Percentiles rank a stretch among this genome's conserved stretches.
Conservation (phyloP, 2,797 vertebrate genomes). For the Ctenochaetus hawaiiensis region DNA sequence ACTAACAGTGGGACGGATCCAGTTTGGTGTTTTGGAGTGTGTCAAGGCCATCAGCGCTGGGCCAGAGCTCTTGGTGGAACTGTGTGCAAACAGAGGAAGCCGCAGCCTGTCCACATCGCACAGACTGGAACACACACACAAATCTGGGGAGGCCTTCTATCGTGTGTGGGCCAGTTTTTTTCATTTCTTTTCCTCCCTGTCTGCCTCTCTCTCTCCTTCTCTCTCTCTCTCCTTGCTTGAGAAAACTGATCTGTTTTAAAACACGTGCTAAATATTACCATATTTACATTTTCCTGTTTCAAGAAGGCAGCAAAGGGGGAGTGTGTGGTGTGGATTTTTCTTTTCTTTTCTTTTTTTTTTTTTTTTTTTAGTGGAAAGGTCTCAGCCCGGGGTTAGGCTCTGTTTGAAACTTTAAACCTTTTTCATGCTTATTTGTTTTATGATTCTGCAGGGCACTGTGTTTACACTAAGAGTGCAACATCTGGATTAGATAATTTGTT, state of each 20-base stretch:
- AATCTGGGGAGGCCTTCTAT: constrained; percentile 81
- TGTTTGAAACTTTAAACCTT: constrained; percentile 93
- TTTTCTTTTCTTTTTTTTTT: constrained; percentile 50
- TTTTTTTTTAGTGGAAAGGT: constrained; percentile 82
- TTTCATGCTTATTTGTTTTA: constrained; percentile 98
- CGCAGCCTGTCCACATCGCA: constrained; percentile 77
- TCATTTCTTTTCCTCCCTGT: constrained; percentile 71
- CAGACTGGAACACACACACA: constrained; percentile 81
- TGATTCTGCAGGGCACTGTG: constrained; percentile 92
- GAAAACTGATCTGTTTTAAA: constrained; percentile 90
- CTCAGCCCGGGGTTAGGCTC: constrained; percentile 83
- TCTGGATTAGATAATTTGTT: constrained; percentile 99
- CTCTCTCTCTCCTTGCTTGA: constrained; percentile 76
- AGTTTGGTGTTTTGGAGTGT: constrained; percentile 76
- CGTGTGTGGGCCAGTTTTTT: constrained; percentile 86
- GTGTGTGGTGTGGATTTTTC: constrained; percentile 78
- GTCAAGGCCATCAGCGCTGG: constrained; percentile 68
- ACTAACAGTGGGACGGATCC: constrained; percentile 82
- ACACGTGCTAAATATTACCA: constrained; percentile 90
- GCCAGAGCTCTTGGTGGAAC: constrained; percentile 73
- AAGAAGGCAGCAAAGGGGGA: constrained; percentile 82
- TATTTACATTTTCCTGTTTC: constrained; percentile 90
- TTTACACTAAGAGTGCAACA: constrained; percentile 96
- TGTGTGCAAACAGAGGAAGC: constrained; percentile 85
- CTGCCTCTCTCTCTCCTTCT: constrained; percentile 64